Base-by-base conservation (phyloP, 2,113 vertebrate genomes). In the Mionectes macconnelli region DNA sequence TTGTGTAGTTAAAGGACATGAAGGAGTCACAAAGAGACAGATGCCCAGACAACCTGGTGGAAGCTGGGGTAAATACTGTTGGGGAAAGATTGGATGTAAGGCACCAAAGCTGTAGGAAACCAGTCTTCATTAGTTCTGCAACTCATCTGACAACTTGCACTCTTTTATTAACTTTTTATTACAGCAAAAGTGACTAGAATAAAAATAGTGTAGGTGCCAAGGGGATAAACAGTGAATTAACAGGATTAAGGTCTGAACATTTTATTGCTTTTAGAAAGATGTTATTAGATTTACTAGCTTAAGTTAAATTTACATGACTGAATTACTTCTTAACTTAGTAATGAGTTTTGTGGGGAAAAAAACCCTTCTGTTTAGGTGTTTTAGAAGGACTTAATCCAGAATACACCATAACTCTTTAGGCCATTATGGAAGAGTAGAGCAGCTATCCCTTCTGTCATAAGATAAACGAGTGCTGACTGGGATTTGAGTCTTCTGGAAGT, bases 211-310 rank as follows among this genome's bases (percentile, higher is more conserved):
- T 76, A 82, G 49, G 90, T 96, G 93, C 93, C 94, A 96, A 95
- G 76, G 76, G 94, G 90, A 96, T 96, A 97, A 95, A 85, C 85
- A 95, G 83, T 87, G 88, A 95, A 96, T 96, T 96, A 81, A 93
- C 95, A 90, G 93, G 94, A 93, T 96, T 95, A 96, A 93, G 80
- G 72, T 92, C 56, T 93, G 72, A 92, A 90, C 63, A 60, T 87
- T 96, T 96, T 92, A 92, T 63, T 90, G 90, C 83, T 89, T 94
- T 96, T 90, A 89, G 88, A 95, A 95, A 88, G 87, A 96, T 93
- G 94, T 93, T 94, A 89, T 62, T 95, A 96, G 91, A 92, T 96
- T 95, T 96, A 92, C 80, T 88, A 92, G 88, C 64, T 92, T 86
- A 93, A 95, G 92, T 95, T 90, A 89, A 92, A 90, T 87, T 93